Conservation (phyloP, 1,140 invertebrate species). For the Chrysomallon squamiferum region DNA sequence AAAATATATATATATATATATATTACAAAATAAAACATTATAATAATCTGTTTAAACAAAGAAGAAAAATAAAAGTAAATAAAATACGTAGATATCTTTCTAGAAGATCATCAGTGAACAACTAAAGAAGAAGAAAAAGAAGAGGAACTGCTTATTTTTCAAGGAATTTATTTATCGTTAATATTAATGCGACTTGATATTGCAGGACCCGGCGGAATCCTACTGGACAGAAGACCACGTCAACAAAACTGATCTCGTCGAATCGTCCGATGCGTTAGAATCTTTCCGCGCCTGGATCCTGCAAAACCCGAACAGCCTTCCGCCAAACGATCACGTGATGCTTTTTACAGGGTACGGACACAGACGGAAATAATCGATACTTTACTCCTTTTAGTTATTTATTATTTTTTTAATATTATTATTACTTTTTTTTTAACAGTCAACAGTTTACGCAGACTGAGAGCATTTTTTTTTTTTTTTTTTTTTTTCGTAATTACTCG, state of each 20-base stretch:
- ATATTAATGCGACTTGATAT: background rate
- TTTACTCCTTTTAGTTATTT: background rate
- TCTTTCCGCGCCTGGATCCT: conserved; percentile 26
- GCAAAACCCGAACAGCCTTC: conserved; percentile 14
- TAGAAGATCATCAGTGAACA: background rate
- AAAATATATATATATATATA: too few species aligned
- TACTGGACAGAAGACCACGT: conserved; percentile 15
- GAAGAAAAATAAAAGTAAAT: background rate
- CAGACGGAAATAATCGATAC: too few species aligned
- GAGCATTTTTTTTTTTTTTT: background rate
- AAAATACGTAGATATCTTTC: background rate
- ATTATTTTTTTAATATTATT: background rate
- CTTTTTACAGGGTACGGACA: conserved; percentile 31
- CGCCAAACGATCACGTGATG: conserved; percentile 34
- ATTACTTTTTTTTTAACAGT: background rate
- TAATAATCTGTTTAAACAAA: background rate
- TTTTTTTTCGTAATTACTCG: background rate
- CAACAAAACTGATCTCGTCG: conserved; percentile 20
- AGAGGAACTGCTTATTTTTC: background rate
- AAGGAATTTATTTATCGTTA: too few species aligned
- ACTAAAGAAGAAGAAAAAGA: background rate
- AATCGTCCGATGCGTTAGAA: conserved; percentile 28
- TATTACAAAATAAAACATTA: background rate
- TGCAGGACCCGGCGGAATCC: conserved; percentile 15
- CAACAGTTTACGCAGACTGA: background rate